Evolutionary conservation across 2,888 invertebrate species (phyloP).

Genomic region (Cheilosia grossa): DNA sequence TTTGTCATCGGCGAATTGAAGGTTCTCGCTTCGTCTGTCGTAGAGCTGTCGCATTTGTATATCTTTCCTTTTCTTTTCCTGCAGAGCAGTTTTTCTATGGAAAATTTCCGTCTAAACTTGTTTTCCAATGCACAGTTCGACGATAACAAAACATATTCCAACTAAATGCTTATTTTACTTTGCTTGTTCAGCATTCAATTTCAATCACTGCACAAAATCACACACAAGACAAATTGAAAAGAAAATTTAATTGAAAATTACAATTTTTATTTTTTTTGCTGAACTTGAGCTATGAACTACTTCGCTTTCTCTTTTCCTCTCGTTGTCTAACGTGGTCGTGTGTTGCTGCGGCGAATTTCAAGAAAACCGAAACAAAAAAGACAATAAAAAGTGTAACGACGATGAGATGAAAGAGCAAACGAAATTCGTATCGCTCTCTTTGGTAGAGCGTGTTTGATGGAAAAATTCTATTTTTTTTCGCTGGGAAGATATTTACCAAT

Average conservation of each 20-base stretch:
- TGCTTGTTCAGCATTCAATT: constrained; percentile 49
- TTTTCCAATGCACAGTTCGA: constrained; percentile 24
- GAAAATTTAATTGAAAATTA: constrained; percentile 19
- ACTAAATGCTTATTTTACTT: constrained; percentile 7
- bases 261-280: constrained; percentile 3
- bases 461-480: constrained; percentile 46
- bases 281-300: constrained; percentile 36
- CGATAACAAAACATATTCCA: constrained; percentile 31
- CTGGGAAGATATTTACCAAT: constrained; percentile 72
- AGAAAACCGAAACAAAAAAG: constrained; percentile 35
- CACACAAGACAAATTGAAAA: constrained; percentile 47
- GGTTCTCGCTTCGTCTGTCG: constrained; percentile 32
- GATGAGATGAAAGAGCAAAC: constrained; percentile 60
- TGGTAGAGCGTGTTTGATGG: constrained; percentile 37
- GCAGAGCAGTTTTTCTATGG: constrained; percentile 51
- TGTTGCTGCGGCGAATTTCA: constrained; percentile 46
- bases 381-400: constrained; percentile 19
- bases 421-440: constrained; percentile 45
- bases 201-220: constrained; percentile 70
- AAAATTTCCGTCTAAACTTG: constrained; percentile 30
- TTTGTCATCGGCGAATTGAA: constrained; percentile 37
- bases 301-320: constrained; percentile 65
- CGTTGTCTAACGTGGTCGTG: constrained; percentile 29
- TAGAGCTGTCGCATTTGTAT: constrained; percentile 35
- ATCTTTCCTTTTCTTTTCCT: constrained; percentile 42